These are phyloP conservation scores for Drosophila rellima DNA, from an alignment of 2,888 invertebrate genomes.

Conservation along the genomic window DNA sequence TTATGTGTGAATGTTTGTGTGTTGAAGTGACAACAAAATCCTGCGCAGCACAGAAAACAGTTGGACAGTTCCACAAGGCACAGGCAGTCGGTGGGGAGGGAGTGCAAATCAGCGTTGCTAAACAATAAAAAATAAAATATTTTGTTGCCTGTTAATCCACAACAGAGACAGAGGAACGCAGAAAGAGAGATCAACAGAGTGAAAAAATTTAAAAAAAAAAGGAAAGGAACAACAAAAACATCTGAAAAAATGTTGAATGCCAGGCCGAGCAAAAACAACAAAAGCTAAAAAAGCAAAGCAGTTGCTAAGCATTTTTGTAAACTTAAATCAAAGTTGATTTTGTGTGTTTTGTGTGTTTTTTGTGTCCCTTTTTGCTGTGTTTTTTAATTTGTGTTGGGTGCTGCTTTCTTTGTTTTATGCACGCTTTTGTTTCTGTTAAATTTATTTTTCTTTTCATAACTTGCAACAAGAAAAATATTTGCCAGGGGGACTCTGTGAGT, in stretches of 20 bases:
- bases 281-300: conserved; percentile 74
- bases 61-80: conserved; percentile 46
- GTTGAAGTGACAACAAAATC: conserved; percentile 83
- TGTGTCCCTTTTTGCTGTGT: conserved; percentile 41
- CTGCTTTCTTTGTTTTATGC: conserved; percentile 34
- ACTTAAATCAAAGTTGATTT: conserved; percentile 83
- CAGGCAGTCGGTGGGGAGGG: conserved; percentile 11
- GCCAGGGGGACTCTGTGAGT: conserved; percentile 11
- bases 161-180: conserved; percentile 43
- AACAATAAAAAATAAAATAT: conserved; percentile 79
- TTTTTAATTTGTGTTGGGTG: conserved; percentile 53
- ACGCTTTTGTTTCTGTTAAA: conserved; percentile 58
- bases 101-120: conserved; percentile 75
- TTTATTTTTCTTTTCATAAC: conserved; percentile 71
- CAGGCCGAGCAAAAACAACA: conserved; percentile 46
- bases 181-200: conserved; percentile 54
- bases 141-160: conserved; percentile 81
- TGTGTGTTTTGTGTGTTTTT: conserved; percentile 41
- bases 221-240: conserved; percentile 14
- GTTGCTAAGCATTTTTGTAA: conserved; percentile 82
- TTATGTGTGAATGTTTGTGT: conserved; percentile 52
- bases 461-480: conserved; percentile 46
- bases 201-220: conserved; percentile 26
- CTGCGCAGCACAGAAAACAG: conserved; percentile 58
- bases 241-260: conserved; percentile 36